These are phyloP conservation scores for Trichogramma dendrolimi DNA, from an alignment of 2,888 invertebrate genomes.

Conservation along the genomic window DNA sequence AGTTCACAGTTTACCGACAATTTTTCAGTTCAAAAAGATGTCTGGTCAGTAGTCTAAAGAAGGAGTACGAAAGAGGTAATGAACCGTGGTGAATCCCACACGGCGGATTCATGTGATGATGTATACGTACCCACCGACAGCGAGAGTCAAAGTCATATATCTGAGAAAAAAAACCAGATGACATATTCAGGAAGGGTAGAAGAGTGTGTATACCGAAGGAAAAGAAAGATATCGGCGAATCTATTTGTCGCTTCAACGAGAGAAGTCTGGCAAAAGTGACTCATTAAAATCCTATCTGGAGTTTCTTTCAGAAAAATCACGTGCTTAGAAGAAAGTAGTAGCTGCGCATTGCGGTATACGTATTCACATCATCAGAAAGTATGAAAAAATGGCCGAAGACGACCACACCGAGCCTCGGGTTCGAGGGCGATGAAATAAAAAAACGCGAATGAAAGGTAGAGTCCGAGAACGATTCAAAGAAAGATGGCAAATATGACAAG, in stretches of 20 bases:
- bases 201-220: not conserved
- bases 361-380: too few species aligned
- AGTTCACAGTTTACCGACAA: conserved; percentile 18
- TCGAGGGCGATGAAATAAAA: conserved; percentile 36
- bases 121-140: not conserved
- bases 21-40: conserved; percentile 26
- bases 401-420: conserved; percentile 22
- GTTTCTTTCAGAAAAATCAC: conserved; percentile 41
- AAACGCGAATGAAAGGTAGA: conserved; percentile 35
- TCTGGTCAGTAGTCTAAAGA: conserved; percentile 8
- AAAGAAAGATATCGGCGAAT: conserved; percentile 44
- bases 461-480: conserved; percentile 38
- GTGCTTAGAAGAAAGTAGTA: too few species aligned
- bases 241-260: conserved; percentile 43
- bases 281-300: conserved; percentile 47
- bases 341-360: too few species aligned
- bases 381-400: not conserved
- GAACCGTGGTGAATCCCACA: too few species aligned
- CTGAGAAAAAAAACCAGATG: conserved; percentile 7
- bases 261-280: conserved; percentile 36
- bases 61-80: not conserved
- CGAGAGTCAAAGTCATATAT: not conserved
- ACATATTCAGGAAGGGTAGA: conserved; percentile 12
- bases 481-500: conserved; percentile 50
- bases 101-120: too few species aligned